Percentiles rank a stretch among this genome's conserved stretches.
phyloP scores from a whole-genome alignment of 2,113 vertebrate species.

The Caracal caracal region DNA sequence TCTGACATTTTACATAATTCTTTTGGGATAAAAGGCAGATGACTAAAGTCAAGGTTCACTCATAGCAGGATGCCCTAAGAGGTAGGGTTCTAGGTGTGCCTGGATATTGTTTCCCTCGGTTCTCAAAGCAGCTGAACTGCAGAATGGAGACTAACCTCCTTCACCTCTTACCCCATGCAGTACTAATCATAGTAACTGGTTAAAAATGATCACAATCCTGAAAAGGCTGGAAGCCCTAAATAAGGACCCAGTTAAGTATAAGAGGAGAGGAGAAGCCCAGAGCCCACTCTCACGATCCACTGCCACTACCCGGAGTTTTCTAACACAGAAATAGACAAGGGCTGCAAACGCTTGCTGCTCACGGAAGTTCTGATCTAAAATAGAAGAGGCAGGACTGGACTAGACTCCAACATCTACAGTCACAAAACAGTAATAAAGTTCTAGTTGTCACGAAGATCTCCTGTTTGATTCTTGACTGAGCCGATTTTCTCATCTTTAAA shows the following conservation, averaged over 20 bases:
- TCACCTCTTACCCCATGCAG: background rate
- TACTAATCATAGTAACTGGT: background rate
- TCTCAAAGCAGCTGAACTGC: background rate
- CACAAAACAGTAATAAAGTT: background rate
- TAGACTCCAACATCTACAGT: background rate
- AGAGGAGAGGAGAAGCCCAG: background rate
- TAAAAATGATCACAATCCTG: conserved; percentile 50
- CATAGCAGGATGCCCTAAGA: background rate
- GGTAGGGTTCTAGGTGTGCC: background rate
- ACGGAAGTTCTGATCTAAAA: background rate
- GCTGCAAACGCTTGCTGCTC: background rate
- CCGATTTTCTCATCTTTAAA: conserved; percentile 8
- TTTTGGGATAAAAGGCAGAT: background rate
- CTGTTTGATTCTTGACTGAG: background rate
- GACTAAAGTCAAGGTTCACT: background rate
- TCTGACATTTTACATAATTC: conserved; percentile 7
- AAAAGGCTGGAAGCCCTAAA: background rate
- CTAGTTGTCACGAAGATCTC: background rate
- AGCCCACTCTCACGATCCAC: background rate
- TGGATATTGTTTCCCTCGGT: background rate
- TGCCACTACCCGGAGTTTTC: background rate
- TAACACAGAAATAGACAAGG: background rate
- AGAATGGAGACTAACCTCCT: background rate
- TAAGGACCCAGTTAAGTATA: background rate
- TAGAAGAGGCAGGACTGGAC: background rate